Percentiles rank a stretch among this genome's conserved stretches.
phyloP scores from a whole-genome alignment of 2,113 vertebrate species.

The Crotalus horridus region DNA sequence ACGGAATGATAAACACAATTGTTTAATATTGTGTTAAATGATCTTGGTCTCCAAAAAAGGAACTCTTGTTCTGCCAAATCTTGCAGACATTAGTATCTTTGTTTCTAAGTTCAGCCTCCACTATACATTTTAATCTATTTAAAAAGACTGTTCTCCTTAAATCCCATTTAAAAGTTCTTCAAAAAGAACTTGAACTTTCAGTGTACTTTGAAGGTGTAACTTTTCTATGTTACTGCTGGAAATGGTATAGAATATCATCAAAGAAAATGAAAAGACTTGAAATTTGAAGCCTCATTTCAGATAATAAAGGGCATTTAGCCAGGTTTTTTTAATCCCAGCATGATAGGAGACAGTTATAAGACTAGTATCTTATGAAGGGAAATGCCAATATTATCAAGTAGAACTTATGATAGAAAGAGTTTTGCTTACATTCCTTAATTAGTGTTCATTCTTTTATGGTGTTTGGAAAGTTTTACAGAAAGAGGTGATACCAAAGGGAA shows the following conservation, averaged over 20 bases:
- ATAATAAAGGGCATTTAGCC: slow-evolving; percentile 18
- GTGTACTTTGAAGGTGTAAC: slow-evolving; percentile 55
- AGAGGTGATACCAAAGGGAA: background rate
- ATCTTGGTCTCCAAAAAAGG: slow-evolving; percentile 45
- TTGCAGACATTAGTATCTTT: slow-evolving; percentile 50
- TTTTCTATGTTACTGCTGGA: slow-evolving; percentile 49
- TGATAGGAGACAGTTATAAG: background rate
- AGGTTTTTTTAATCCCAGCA: background rate
- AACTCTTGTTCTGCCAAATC: slow-evolving; percentile 53
- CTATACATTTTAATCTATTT: slow-evolving; percentile 51
- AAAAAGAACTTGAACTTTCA: slow-evolving; percentile 54
- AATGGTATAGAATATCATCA: slow-evolving; percentile 16
- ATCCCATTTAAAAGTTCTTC: slow-evolving; percentile 55
- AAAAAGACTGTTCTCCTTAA: slow-evolving; percentile 59
- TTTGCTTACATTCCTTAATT: background rate
- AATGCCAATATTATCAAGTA: background rate
- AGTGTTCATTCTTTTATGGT: background rate
- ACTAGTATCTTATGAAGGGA: background rate
- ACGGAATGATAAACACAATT: slow-evolving; percentile 49
- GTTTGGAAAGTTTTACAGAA: background rate
- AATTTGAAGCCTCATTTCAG: slow-evolving; percentile 16
- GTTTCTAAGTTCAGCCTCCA: slow-evolving; percentile 9
- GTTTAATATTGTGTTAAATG: slow-evolving; percentile 56
- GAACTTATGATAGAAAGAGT: background rate
- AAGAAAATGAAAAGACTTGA: slow-evolving; percentile 7